These are phyloP conservation scores for Monarcha castaneiventris DNA, from an alignment of 2,113 vertebrate species.

Conservation along the genomic window DNA sequence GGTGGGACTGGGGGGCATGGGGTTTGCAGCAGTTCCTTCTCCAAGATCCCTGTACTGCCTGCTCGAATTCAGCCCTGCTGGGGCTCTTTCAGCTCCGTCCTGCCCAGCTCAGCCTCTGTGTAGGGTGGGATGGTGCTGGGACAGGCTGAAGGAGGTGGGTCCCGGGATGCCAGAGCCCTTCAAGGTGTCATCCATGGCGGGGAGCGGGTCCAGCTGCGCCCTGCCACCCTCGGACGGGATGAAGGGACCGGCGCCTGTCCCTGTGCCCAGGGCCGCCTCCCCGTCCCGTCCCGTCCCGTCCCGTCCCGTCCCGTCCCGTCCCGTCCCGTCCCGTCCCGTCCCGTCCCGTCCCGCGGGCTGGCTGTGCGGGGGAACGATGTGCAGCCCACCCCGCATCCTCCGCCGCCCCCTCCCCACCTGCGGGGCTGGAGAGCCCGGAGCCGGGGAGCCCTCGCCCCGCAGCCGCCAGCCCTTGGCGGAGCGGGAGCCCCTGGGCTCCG, in stretches of 20 bases:
- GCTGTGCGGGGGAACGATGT: neutral
- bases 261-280: neutral
- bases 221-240: neutral
- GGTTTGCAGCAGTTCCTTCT: neutral
- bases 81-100: neutral
- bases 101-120: neutral
- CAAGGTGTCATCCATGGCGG: too few species aligned
- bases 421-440: neutral
- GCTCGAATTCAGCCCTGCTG: neutral
- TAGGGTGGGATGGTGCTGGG: neutral
- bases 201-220: fast-evolving
- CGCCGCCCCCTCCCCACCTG: neutral
- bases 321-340: neutral
- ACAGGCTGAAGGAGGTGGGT: neutral
- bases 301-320: neutral
- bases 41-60: neutral
- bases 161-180: neutral
- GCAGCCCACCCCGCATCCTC: neutral
- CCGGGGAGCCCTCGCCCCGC: neutral
- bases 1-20: fast-evolving
- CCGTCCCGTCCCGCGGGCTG: neutral
- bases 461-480: neutral
- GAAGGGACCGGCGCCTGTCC: neutral
- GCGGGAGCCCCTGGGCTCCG: too few species aligned
- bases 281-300: neutral